Percentiles rank a stretch among this genome's conserved stretches.
These are phyloP conservation scores for Conomelus anceps DNA, from an alignment of 2,888 invertebrate species.

Conservation along the genomic window DNA sequence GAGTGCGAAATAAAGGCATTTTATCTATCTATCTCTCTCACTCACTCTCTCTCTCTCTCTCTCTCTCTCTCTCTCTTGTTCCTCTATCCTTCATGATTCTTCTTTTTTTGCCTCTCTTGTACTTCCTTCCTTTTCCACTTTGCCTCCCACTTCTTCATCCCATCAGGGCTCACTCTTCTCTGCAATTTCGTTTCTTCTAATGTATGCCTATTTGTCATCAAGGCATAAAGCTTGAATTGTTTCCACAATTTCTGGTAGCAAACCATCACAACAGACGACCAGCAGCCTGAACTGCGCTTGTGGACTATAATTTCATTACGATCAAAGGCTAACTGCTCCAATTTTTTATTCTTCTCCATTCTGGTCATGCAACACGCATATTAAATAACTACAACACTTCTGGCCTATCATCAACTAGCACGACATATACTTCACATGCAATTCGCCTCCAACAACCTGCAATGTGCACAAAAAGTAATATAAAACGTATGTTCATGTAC, in stretches of 20 bases:
- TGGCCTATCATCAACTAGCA: not conserved
- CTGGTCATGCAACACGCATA: not conserved
- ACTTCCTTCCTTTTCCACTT: not conserved
- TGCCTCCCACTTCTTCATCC: slow-evolving; percentile 11
- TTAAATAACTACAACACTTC: not conserved
- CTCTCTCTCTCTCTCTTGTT: too few species aligned
- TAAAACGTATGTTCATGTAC: not conserved
- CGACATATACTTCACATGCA: not conserved
- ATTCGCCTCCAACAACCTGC: not conserved
- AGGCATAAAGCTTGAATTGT: not conserved
- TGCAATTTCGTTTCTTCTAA: not conserved
- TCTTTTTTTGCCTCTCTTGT: too few species aligned
- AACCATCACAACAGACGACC: not conserved
- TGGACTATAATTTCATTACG: not conserved
- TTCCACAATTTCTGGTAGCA: not conserved
- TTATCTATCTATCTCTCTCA: too few species aligned
- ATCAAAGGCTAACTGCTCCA: not conserved
- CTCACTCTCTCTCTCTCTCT: too few species aligned
- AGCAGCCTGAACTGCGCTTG: not conserved
- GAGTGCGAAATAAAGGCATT: too few species aligned
- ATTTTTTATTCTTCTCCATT: not conserved
- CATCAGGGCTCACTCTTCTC: too few species aligned
- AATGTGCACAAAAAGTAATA: not conserved
- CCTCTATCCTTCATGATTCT: too few species aligned
- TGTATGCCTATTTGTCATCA: not conserved